Conservation (phyloP, 2,888 invertebrate species). For the Drymonia ruficornis region DNA sequence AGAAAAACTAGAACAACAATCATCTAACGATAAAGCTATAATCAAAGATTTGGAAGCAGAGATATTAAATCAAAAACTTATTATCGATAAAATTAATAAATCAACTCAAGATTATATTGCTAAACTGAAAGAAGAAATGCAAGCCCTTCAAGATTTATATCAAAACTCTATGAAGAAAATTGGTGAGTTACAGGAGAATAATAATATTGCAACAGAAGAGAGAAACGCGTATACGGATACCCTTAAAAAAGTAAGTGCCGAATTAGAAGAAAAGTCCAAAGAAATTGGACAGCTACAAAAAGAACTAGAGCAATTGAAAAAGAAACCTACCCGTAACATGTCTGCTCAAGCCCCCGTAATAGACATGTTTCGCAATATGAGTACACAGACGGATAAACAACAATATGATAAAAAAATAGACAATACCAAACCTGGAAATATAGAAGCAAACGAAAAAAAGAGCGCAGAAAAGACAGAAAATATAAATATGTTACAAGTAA, state of each 20-base stretch:
- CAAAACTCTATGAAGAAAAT: constrained; percentile 50
- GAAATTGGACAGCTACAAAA: constrained; percentile 52
- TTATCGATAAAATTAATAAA: constrained; percentile 62
- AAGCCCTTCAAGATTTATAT: constrained; percentile 55
- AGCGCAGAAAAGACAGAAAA: constrained; percentile 10
- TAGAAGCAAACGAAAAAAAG: constrained; percentile 16
- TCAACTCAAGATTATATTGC: constrained; percentile 55
- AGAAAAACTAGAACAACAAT: constrained; percentile 58
- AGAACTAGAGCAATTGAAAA: constrained; percentile 46
- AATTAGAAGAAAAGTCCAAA: constrained; percentile 51
- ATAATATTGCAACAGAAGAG: constrained; percentile 40
- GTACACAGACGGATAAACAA: constrained; percentile 50
- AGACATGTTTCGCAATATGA: constrained; percentile 20
- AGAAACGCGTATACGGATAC: constrained; percentile 38
- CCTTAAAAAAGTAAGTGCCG: constrained; percentile 42
- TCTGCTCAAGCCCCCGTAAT: constrained; percentile 37
- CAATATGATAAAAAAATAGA: constrained; percentile 18
- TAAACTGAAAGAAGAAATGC: constrained; percentile 63
- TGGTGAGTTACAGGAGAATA: constrained; percentile 49
- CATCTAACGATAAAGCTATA: constrained; percentile 47
- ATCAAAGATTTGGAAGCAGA: constrained; percentile 68
- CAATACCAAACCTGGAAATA: constrained; percentile 20
- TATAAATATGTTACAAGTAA: constrained; percentile 6
- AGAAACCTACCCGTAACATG: constrained; percentile 36
- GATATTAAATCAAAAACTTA: constrained; percentile 65